A percentile compares a stretch with the other conserved stretches of the same genome.
These are phyloP conservation scores for Borostomias antarcticus DNA, from an alignment of 2,797 vertebrate species.

Conservation along the genomic window DNA sequence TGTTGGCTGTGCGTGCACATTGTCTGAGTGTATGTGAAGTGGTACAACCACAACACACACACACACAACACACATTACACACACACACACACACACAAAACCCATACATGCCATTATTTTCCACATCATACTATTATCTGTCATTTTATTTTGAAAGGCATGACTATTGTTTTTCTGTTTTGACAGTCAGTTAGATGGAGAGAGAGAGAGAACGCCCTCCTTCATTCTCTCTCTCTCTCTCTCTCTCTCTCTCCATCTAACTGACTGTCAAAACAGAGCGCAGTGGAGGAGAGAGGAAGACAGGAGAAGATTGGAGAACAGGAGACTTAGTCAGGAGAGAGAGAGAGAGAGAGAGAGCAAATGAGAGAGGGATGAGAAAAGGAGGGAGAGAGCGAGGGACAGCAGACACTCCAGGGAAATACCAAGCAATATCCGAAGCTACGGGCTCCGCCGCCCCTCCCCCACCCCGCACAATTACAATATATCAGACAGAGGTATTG, in stretches of 20 bases:
- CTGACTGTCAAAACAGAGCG: not conserved
- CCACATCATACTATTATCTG: too few relatives aligned
- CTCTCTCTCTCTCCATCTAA: constrained; percentile 7
- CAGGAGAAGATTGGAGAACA: not conserved
- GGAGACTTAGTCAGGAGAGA: not conserved
- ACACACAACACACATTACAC: not conserved
- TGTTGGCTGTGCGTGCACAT: not conserved
- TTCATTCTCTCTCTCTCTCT: too few relatives aligned
- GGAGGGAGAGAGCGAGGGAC: constrained; percentile 57
- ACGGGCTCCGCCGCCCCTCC: constrained; percentile 64
- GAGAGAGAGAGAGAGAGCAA: constrained; percentile 10
- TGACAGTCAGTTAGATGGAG: constrained; percentile 7
- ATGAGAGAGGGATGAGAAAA: constrained; percentile 24
- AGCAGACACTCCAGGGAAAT: constrained; percentile 73
- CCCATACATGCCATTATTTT: not conserved
- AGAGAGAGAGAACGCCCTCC: not conserved
- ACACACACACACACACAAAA: not conserved
- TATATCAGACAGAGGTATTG: constrained; percentile 79
- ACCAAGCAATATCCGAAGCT: constrained; percentile 76
- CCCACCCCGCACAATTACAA: constrained; percentile 76
- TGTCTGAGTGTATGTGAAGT: too few relatives aligned
- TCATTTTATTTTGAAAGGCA: constrained; percentile 3
- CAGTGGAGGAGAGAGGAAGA: not conserved
- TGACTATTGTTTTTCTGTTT: constrained; percentile 5
- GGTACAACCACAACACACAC: too few relatives aligned